phyloP scores from a whole-genome alignment of 2,888 invertebrate species.

The Helicoverpa assulta region DNA sequence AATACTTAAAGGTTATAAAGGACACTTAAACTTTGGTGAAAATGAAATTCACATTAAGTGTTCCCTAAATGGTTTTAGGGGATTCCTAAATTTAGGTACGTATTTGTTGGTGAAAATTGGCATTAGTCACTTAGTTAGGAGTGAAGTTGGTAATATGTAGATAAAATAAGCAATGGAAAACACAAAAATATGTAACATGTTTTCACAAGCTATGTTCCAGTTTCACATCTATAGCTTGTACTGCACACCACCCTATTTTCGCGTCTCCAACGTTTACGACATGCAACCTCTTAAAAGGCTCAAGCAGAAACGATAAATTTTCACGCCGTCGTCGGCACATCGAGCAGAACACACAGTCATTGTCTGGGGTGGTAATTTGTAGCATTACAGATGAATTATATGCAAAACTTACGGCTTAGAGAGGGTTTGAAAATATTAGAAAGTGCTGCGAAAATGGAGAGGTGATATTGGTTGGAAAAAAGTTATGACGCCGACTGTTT shows the following conservation, averaged over 20 bases:
- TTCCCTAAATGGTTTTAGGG: no score
- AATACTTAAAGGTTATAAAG: no score
- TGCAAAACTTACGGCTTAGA: conserved; percentile 33
- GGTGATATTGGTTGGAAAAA: neutral
- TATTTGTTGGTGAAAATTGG: no score
- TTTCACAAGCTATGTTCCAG: no score
- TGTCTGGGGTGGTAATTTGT: conserved; percentile 56
- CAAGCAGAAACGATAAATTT: conserved; percentile 73
- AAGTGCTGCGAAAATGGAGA: conserved; percentile 2
- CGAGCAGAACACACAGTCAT: conserved; percentile 48
- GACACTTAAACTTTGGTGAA: no score
- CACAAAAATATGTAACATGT: no score
- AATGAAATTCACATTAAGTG: no score
- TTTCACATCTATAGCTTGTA: conserved; percentile 28
- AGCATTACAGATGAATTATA: conserved; percentile 53
- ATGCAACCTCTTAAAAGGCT: conserved; percentile 71
- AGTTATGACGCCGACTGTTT: neutral
- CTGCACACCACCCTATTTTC: conserved; percentile 34
- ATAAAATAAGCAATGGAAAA: no score
- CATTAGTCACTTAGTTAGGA: no score
- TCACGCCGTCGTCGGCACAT: conserved; percentile 67
- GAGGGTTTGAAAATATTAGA: conserved; percentile 40
- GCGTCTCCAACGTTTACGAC: conserved; percentile 64
- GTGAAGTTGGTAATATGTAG: no score
- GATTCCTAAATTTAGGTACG: no score